Evolutionary conservation across 2,888 invertebrate genomes (phyloP).

Genomic region (Lacanobia oleracea): DNA sequence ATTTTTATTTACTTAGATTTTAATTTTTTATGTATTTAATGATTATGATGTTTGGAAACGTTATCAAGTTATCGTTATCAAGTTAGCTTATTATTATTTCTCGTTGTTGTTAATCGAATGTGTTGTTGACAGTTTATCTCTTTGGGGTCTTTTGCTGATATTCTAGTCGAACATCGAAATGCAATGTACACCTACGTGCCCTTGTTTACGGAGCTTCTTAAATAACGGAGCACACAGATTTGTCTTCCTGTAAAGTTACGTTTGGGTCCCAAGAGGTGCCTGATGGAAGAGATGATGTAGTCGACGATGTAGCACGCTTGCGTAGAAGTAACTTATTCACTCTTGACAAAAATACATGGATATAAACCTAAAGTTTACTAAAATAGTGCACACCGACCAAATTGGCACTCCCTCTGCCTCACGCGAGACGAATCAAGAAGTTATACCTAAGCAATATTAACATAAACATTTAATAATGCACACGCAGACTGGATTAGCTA

Average conservation of each 20-base stretch:
- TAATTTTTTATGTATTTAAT: not conserved
- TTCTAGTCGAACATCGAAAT: not conserved
- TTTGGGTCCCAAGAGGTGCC: not conserved
- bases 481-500: conserved; percentile 35
- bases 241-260: not conserved
- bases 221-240: too few relatives aligned
- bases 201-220: too few relatives aligned
- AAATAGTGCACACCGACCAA: too few relatives aligned
- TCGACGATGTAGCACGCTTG: not conserved
- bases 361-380: not conserved
- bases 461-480: conserved; percentile 36
- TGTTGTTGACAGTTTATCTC: conserved; percentile 32
- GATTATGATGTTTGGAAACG: not conserved
- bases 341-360: not conserved
- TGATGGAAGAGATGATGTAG: not conserved
- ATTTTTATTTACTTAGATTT: not conserved
- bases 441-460: conserved; percentile 31
- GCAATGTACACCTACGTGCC: too few relatives aligned
- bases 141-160: conserved; percentile 1
- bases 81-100: conserved; percentile 23
- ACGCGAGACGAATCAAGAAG: conserved; percentile 31
- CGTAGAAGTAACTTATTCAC: not conserved
- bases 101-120: conserved; percentile 35
- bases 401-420: not conserved
- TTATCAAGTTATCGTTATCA: conserved; percentile 45